These are phyloP conservation scores for Trematomus loennbergii DNA, from an alignment of 2,113 vertebrate genomes.

Conservation along the genomic window DNA sequence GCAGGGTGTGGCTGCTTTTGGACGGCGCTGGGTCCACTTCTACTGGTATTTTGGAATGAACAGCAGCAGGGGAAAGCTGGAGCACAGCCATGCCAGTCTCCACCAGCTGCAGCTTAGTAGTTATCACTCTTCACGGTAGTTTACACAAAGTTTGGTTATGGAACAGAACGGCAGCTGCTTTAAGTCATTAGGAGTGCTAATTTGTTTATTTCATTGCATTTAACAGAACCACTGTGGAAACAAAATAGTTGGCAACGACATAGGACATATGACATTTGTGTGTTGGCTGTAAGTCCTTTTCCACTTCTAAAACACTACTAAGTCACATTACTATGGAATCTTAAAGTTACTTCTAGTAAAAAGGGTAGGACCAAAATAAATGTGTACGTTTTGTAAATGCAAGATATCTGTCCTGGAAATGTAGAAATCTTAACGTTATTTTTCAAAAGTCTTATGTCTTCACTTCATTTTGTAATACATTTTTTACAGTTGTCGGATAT, in stretches of 20 bases:
- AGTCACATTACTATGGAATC: background rate
- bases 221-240: background rate
- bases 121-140: background rate
- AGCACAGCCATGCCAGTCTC: constrained; percentile 35
- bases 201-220: constrained; percentile 6
- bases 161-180: background rate
- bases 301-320: background rate
- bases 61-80: constrained; percentile 53
- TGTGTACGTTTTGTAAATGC: no score
- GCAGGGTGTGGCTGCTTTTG: constrained; percentile 69
- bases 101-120: constrained; percentile 14
- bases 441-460: no score
- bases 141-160: constrained; percentile 16
- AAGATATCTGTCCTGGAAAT: no score
- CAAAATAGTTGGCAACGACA: background rate
- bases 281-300: constrained; percentile 5
- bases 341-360: background rate
- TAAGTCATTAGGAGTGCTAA: background rate
- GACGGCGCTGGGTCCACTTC: constrained; percentile 37
- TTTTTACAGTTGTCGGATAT: no score
- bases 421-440: no score
- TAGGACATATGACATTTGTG: background rate
- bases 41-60: constrained; percentile 35
- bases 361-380: no score
- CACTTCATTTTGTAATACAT: no score